Conservation (phyloP, 2,113 vertebrate species). For the Saguinus midas region DNA sequence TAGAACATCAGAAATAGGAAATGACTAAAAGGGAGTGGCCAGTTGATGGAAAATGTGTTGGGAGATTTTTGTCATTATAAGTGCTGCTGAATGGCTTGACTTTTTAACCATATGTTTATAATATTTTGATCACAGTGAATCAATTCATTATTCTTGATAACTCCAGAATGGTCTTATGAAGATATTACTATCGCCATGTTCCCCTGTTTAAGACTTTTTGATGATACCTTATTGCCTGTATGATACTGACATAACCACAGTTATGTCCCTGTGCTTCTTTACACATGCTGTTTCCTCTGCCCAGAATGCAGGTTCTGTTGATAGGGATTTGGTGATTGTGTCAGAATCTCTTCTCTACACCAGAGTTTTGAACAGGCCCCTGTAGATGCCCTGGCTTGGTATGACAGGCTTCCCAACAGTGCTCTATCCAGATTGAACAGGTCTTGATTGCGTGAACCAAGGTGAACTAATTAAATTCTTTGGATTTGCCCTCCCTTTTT, state of each 20-base stretch:
- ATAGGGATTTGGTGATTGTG: not conserved
- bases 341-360: not conserved
- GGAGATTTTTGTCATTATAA: not conserved
- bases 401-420: not conserved
- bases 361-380: not conserved
- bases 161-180: not conserved
- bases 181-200: not conserved
- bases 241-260: not conserved
- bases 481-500: not conserved
- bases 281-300: not conserved
- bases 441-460: not conserved
- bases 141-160: not conserved
- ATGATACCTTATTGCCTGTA: not conserved
- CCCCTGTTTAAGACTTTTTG: not conserved
- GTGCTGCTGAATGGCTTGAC: not conserved
- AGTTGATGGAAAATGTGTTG: not conserved
- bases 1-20: not conserved
- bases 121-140: slow-evolving; percentile 17
- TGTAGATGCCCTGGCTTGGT: not conserved
- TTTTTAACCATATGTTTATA: not conserved
- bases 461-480: not conserved
- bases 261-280: not conserved
- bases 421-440: not conserved
- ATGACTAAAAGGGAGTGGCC: not conserved
- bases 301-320: not conserved